phyloP scores from a whole-genome alignment of 2,797 vertebrate species.

The Bradypodion pumilum region DNA sequence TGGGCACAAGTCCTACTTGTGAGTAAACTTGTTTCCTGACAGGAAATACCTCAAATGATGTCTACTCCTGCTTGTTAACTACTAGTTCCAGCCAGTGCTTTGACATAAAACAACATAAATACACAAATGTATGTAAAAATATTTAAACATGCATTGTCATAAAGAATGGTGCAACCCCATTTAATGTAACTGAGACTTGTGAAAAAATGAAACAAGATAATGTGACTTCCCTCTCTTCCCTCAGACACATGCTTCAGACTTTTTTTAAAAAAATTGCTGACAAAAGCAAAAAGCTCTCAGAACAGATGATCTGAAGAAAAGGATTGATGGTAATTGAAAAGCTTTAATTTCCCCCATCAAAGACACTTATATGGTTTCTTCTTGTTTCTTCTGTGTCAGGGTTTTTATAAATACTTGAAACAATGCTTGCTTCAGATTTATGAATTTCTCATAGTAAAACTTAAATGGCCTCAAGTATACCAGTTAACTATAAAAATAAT shows the following conservation, averaged over 20 bases:
- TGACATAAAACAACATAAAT: constrained; percentile 27
- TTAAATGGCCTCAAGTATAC: constrained; percentile 44
- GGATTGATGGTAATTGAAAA: constrained; percentile 44
- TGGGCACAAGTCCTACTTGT: too few relatives aligned
- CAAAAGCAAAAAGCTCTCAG: constrained; percentile 52
- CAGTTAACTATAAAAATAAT: constrained; percentile 44
- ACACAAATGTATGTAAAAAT: constrained; percentile 47
- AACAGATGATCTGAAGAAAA: constrained; percentile 53
- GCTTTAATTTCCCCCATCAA: constrained; percentile 34
- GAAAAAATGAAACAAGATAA: constrained; percentile 50
- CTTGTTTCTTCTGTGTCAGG: constrained; percentile 14
- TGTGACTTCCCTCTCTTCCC: constrained; percentile 28
- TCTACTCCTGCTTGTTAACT: constrained; percentile 40
- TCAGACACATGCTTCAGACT: constrained; percentile 30
- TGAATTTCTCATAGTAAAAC: constrained; percentile 43
- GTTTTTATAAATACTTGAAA: constrained; percentile 49
- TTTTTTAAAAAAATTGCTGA: constrained; percentile 52
- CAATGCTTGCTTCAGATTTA: constrained; percentile 44
- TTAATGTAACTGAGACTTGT: constrained; percentile 51
- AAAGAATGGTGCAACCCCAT: constrained; percentile 45
- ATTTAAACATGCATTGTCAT: constrained; percentile 45
- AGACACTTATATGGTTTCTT: constrained; percentile 53
- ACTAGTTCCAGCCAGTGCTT: constrained; percentile 39
- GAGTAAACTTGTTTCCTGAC: too few relatives aligned
- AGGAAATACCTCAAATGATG: constrained; percentile 22